Base-by-base conservation (phyloP, 2,797 vertebrate species). In the Acanthornis magna region DNA sequence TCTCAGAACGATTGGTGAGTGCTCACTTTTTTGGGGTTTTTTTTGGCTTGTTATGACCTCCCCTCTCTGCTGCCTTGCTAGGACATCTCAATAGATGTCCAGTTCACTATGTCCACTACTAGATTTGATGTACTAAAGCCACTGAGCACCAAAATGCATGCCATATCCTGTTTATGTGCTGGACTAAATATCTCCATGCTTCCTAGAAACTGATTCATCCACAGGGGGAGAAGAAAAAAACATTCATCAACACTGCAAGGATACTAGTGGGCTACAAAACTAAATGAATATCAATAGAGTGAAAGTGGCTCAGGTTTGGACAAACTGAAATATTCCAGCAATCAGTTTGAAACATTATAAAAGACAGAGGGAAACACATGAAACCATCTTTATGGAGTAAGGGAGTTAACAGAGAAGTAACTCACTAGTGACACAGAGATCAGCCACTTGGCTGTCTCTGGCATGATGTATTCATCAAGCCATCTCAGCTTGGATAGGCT, bases 401-500 rank as follows among this genome's bases (percentile, higher is more conserved):
- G 58, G 12, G 74, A 90, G 51, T 93, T 89, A 96, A 86, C 29
- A 86, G 66, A 83, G 54, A 88, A 79, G 73, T 65, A 88, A 72
- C 60, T 84, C 77, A 50, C 71, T 85, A 53, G n/a, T 67, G 79
- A 78, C 47, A 85, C 16, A 72, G 81, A 94, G 84, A 90, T 86
- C 91, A 97, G 63, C 16, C 58, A 70, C 40, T 94, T 82, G 54
- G 30, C 80, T 92, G 30, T 48, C 80, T 38, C 38, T 38, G 38
- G 10, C 38, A 18, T 48, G 76, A 77, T 88, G 81, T 68, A 91
- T 95, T 95, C 71, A 62, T 85, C 82, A 82, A 70, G 63, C 47
- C 29, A 48, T 74, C 70, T 91, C 36, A 72, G 45, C 23, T 95
- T 85, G 86, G 89, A 82, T 91, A 95, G 81, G 58, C 54, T 95